Evolutionary conservation across 2,888 invertebrate species (phyloP).

Genomic region (Cylindroiulus punctatus): DNA sequence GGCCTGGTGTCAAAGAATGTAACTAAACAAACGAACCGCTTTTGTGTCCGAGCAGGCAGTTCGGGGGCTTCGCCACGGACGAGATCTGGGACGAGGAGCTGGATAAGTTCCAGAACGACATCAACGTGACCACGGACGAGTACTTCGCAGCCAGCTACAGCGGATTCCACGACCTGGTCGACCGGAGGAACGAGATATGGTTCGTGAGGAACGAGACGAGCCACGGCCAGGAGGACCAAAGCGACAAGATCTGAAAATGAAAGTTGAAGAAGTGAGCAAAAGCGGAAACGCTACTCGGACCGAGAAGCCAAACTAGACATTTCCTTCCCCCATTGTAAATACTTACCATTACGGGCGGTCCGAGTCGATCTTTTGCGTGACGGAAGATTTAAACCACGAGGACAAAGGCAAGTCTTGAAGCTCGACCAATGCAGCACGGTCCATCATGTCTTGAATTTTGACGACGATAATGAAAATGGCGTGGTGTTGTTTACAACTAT

Average conservation of each 20-base stretch:
- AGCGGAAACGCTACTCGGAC: neutral
- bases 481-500: too few relatives aligned
- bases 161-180: slow-evolving; percentile 52
- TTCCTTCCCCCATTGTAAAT: neutral
- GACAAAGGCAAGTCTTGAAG: too few relatives aligned
- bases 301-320: neutral
- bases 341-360: neutral
- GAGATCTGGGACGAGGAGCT: slow-evolving; percentile 53
- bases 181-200: slow-evolving; percentile 52
- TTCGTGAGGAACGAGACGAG: neutral
- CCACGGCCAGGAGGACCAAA: neutral
- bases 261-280: too few relatives aligned
- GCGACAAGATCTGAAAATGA: neutral
- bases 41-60: neutral
- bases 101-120: slow-evolving; percentile 46
- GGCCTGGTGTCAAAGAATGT: too few relatives aligned
- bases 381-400: too few relatives aligned
- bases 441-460: too few relatives aligned
- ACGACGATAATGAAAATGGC: too few relatives aligned
- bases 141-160: slow-evolving; percentile 53
- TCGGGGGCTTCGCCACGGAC: slow-evolving; percentile 52
- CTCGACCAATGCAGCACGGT: too few relatives aligned
- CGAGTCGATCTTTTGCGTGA: too few relatives aligned
- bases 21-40: too few relatives aligned
- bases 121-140: slow-evolving; percentile 44